Evolutionary conservation across 2,888 invertebrate genomes (phyloP).

Genomic region (Drosophila silvestris): DNA sequence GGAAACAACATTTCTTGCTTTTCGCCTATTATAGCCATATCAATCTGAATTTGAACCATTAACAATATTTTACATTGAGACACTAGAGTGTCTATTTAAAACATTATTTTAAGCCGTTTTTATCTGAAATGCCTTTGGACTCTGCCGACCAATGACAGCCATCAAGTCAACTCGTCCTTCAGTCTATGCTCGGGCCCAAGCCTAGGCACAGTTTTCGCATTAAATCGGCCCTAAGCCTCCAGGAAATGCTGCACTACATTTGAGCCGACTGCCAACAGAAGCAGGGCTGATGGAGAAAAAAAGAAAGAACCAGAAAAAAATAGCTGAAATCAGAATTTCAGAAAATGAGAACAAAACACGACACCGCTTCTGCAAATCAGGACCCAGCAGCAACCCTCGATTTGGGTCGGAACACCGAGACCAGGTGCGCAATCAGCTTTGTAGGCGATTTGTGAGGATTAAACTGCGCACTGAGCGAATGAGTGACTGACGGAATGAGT

Average conservation of each 20-base stretch:
- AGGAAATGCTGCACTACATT: conserved; percentile 53
- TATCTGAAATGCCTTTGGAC: conserved; percentile 21
- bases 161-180: conserved; percentile 60
- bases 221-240: conserved; percentile 67
- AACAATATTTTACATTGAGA: not conserved
- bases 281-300: conserved; percentile 2
- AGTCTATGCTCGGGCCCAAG: conserved; percentile 38
- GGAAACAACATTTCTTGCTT: not conserved
- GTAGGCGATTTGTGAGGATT: conserved; percentile 81
- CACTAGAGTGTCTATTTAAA: conserved; percentile 1
- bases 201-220: conserved; percentile 39
- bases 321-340: conserved; percentile 50
- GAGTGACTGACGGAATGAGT: not conserved
- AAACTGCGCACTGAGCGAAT: conserved; percentile 67
- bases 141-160: conserved; percentile 50
- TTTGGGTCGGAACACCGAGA: conserved; percentile 29
- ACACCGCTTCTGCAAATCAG: conserved; percentile 62
- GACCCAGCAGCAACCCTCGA: conserved; percentile 61
- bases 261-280: conserved; percentile 28
- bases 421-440: conserved; percentile 80
- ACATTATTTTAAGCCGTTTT: conserved; percentile 1
- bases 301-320: conserved; percentile 7
- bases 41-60: not conserved
- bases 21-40: not conserved
- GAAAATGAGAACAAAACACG: conserved; percentile 67